Base-by-base conservation (phyloP, 2,888 invertebrate species). In the Acanthococcus lagerstroemiae region DNA sequence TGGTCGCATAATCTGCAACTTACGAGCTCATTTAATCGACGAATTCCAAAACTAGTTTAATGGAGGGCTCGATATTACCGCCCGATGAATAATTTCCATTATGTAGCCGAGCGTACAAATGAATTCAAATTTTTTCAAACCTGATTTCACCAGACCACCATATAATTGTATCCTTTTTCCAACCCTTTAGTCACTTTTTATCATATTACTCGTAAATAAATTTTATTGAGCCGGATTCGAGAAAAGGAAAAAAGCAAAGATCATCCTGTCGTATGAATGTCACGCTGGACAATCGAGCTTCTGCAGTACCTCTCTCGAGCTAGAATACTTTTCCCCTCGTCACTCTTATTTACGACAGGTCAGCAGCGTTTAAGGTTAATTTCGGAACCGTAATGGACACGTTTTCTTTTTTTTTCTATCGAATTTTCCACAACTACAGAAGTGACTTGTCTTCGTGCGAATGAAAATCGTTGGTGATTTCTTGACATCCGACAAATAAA, bases 381-480 rank as follows among this genome's bases (percentile, higher is more conserved):
- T 45, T 45, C 15, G 46, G 46, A 17, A 45, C 6, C 46, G 15
- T n/a, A 45, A 45, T 19, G 46, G 46, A 45, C 46, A 45, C 15
- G 15, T 45, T 45, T n/a, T 17, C 15, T 17, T 45, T 45, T 17
- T 17, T 17, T 45, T 19, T n/a, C 19, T 45, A 4, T 45, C 37
- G 37, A 15, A 37, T n/a, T n/a, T n/a, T n/a, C n/a, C n/a, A n/a
- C n/a, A n/a, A n/a, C n/a, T n/a, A 37, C 37, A 15, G 15, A 19
- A 45, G 19, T 21, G 24, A 57, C 57, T 55, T 55, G 57, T 57
- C 57, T 37, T 45, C 4, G 57, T 45, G 46, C 15, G 46, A 45
- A 45, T 24, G 44, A 57, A 57, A 44, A 57, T 57, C 57, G 46
- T 57, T 57, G 46, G 57, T 57, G 57, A 57, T 45, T 57, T 57